Evolutionary conservation across 2,797 vertebrate species (phyloP).

Genomic region (Halcyon leucocephala): DNA sequence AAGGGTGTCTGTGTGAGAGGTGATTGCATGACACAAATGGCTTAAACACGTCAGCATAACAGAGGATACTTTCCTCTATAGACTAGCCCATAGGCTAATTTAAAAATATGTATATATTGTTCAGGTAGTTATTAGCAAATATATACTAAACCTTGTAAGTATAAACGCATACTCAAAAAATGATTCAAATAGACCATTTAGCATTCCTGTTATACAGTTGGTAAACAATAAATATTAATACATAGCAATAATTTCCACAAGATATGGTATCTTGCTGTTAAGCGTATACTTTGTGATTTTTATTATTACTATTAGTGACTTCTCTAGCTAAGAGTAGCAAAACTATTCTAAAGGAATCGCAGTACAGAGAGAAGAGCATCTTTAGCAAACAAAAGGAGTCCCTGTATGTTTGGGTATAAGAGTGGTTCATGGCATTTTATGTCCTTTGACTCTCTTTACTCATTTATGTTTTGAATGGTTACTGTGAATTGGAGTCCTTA

Average conservation of each 20-base stretch:
- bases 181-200: neutral
- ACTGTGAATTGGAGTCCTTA: neutral
- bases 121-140: neutral
- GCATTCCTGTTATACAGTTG: neutral
- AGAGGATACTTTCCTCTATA: neutral
- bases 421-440: neutral
- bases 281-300: neutral
- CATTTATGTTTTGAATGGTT: neutral
- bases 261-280: neutral
- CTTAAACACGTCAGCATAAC: neutral
- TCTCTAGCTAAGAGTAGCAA: neutral
- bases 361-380: neutral
- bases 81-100: neutral
- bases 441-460: neutral
- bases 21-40: neutral
- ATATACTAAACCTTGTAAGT: neutral
- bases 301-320: neutral
- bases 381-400: neutral
- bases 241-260: slow-evolving; percentile 12
- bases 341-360: neutral
- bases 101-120: neutral
- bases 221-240: slow-evolving; percentile 54
- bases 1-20: neutral
- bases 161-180: neutral
- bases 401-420: neutral